Conservation (phyloP, 2,888 invertebrate species). For the Drosophila algonquin region DNA sequence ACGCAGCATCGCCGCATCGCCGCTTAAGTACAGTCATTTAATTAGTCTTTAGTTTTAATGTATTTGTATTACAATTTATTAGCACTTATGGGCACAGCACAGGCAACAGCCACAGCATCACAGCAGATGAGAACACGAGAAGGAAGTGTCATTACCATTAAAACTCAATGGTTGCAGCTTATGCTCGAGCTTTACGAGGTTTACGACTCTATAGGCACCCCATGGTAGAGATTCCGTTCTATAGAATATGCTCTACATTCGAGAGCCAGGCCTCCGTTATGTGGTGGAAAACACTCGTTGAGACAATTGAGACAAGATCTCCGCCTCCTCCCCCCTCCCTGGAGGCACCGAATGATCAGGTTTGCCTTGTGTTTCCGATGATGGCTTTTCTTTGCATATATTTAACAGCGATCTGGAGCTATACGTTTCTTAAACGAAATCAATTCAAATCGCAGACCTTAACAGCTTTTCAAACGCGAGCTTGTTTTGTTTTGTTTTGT, state of each 20-base stretch:
- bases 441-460: constrained; percentile 72
- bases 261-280: constrained; percentile 11
- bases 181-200: background rate
- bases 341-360: constrained; percentile 35
- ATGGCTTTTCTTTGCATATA: background rate
- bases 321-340: background rate
- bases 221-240: background rate
- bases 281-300: constrained; percentile 15
- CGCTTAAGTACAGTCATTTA: constrained; percentile 77
- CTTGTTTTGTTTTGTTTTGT: constrained; percentile 63
- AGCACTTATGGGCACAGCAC: constrained; percentile 61
- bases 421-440: constrained; percentile 73
- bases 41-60: constrained; percentile 78
- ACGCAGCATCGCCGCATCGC: constrained; percentile 27
- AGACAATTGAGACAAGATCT: no score
- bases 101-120: constrained; percentile 1
- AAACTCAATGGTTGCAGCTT: constrained; percentile 22
- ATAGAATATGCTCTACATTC: constrained; percentile 22
- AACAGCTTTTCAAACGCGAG: constrained; percentile 75
- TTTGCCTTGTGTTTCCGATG: constrained; percentile 36
- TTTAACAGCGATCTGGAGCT: constrained; percentile 9
- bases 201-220: background rate
- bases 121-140: constrained; percentile 19
- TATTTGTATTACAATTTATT: constrained; percentile 79
- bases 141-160: constrained; percentile 50